Evolutionary conservation across 2,888 invertebrate genomes (phyloP), one percentile per base, ranked within the genome.

Genomic region (Orthonychiurus folsomi): DNA sequence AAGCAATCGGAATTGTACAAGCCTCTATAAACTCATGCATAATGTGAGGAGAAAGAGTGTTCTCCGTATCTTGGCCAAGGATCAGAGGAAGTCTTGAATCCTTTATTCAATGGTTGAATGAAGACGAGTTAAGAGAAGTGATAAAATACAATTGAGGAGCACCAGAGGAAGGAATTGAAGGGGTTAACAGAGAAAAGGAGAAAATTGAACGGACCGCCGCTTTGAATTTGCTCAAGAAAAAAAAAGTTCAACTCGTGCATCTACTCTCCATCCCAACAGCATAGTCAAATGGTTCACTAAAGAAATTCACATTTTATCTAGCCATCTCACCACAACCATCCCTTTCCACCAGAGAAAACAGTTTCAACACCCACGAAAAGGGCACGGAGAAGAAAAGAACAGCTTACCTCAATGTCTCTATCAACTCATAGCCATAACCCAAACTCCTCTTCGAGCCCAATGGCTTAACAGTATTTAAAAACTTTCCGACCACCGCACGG

Each of bases 71-170:
- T 37, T 37, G 9, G 5, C 15, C 37, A 9, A 37, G 9, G 37
- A 37, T 5, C 9, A 5, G 15, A 37, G 37, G 37, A 37, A 15
- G 37, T 37, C 37, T 15, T 37, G 15, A 37, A 9, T 37, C 37
- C 37, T 37, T 37, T 37, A 52, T 52, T 52, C 12, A 52, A 52
- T 52, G 52, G 21, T 9, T 23, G 52, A 52, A 52, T 23, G 24
- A 52, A 52, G 52, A 21, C 24, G 24, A 52, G 24, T 52, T 52
- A 52, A 52, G 52, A 20, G 24, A 52, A 52, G 52, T 52, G 52
- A 52, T 52, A 52, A 52, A 52, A 52, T 52, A 52, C 20, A 52
- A 52, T 37, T 37, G 37, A 15, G 15, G 37, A 37, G 37, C 20
- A 52, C 5, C 15, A 9, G 37, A 15, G 15, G 37, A 37, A 15